phyloP scores from a whole-genome alignment of 1,140 invertebrate species.

The Vanessa tameamea region DNA sequence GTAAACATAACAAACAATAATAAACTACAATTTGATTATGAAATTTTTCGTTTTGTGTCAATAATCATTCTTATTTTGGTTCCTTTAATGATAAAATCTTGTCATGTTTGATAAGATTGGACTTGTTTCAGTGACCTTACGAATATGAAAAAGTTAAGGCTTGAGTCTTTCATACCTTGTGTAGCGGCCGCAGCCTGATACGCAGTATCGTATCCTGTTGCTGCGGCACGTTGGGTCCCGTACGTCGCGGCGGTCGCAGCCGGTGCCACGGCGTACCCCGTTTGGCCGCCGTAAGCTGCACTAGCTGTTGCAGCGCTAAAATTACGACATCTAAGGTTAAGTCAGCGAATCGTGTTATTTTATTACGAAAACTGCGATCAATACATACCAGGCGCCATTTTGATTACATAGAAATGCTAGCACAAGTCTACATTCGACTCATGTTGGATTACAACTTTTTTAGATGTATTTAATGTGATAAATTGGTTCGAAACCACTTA shows the following conservation, averaged over 20 bases:
- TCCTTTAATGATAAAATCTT: no score
- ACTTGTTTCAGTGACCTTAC: no score
- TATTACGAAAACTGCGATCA: constrained; percentile 56
- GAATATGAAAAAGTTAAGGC: no score
- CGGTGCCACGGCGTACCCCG: constrained; percentile 90
- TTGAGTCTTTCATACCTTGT: constrained; percentile 80
- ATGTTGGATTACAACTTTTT: constrained; percentile 36
- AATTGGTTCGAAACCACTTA: constrained; percentile 76
- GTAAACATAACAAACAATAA: no score
- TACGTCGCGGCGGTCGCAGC: constrained; percentile 89
- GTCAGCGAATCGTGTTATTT: constrained; percentile 38
- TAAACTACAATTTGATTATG: no score
- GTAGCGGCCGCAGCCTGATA: constrained; percentile 88
- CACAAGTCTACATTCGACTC: constrained; percentile 56
- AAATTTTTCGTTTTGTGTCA: no score
- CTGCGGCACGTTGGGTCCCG: constrained; percentile 87
- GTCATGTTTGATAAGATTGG: no score
- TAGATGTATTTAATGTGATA: constrained; percentile 39
- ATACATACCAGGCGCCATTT: constrained; percentile 75
- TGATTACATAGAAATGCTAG: constrained; percentile 69
- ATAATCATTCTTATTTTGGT: no score
- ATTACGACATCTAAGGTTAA: constrained; percentile 44
- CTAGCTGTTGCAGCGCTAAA: constrained; percentile 83
- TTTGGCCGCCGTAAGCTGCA: constrained; percentile 89
- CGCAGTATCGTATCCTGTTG: constrained; percentile 88